Percentiles rank a stretch among this genome's conserved stretches.
phyloP scores from a whole-genome alignment of 1,140 invertebrate species.

The Atta colombica region DNA sequence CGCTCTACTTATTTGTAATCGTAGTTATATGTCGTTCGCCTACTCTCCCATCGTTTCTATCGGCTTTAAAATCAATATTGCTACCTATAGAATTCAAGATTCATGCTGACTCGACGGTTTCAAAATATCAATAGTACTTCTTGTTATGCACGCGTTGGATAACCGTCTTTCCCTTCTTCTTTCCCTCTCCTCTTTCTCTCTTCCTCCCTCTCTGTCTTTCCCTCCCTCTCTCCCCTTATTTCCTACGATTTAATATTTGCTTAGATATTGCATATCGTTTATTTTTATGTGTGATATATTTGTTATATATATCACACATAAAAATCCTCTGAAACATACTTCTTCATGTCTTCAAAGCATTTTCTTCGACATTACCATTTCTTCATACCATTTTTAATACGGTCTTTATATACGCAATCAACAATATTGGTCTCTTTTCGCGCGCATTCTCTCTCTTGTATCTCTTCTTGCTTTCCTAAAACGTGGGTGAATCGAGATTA shows the following conservation, averaged over 20 bases:
- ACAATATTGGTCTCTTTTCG: not conserved
- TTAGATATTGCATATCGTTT: conserved; percentile 16
- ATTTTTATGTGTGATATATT: conserved; percentile 11
- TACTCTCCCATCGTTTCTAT: conserved; percentile 48
- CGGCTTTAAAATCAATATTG: conserved; percentile 61
- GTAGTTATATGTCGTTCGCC: conserved; percentile 41
- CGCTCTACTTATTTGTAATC: conserved; percentile 56
- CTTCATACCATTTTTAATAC: not conserved
- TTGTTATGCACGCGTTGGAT: conserved; percentile 49
- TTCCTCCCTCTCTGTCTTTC: not conserved
- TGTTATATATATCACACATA: not conserved
- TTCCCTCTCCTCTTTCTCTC: no score
- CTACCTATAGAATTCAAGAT: conserved; percentile 51
- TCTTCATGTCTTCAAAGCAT: not conserved
- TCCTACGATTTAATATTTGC: conserved; percentile 39
- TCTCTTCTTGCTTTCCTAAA: not conserved
- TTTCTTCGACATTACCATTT: not conserved
- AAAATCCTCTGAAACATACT: not conserved
- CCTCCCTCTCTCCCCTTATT: not conserved
- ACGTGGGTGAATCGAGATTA: conserved; percentile 48
- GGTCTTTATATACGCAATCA: not conserved
- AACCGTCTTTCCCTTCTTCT: not conserved
- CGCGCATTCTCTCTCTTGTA: not conserved
- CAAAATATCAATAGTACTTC: conserved; percentile 57
- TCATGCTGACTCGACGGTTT: conserved; percentile 49